These are phyloP conservation scores for Actinemys pallida DNA, from an alignment of 2,113 vertebrate genomes.

Conservation along the genomic window DNA sequence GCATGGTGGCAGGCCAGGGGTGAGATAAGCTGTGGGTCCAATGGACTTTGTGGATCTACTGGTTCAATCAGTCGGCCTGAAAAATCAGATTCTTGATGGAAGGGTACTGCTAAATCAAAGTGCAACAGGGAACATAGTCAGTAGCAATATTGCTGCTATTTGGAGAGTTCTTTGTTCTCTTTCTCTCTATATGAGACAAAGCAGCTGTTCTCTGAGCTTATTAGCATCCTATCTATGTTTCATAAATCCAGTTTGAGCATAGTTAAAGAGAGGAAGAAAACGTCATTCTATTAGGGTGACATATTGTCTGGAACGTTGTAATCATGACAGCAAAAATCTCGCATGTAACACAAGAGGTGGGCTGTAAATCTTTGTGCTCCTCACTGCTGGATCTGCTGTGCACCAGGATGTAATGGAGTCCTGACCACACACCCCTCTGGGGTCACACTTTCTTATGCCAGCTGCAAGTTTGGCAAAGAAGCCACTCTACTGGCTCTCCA, in stretches of 20 bases:
- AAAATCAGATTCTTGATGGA: slow-evolving; percentile 15
- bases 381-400: neutral
- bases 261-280: neutral
- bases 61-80: neutral
- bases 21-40: neutral
- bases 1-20: neutral
- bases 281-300: neutral
- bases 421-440: neutral
- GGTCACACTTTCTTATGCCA: neutral
- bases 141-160: neutral
- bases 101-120: slow-evolving; percentile 9
- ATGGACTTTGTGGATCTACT: fast-evolving
- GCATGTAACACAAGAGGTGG: neutral
- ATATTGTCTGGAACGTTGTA: neutral
- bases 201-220: neutral
- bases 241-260: neutral
- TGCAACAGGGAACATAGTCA: neutral
- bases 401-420: neutral
- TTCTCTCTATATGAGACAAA: neutral
- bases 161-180: neutral
- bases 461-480: neutral
- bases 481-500: neutral
- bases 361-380: neutral
- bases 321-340: neutral
- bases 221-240: neutral